Conservation (phyloP, 2,888 invertebrate species). For the Leucophora obtusa region DNA sequence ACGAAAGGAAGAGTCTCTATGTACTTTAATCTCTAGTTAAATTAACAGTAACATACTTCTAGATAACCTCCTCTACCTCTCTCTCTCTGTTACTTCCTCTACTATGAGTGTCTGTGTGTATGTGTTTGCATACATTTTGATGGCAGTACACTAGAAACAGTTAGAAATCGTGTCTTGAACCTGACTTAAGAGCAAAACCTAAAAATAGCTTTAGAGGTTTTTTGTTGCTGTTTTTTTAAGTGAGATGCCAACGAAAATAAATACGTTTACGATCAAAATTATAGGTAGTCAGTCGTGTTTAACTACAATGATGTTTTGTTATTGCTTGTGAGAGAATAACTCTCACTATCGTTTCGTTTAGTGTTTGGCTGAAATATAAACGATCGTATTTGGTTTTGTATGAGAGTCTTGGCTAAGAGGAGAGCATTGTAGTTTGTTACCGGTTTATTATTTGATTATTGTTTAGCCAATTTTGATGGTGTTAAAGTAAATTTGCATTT, state of each 20-base stretch:
- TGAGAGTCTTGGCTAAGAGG: neutral
- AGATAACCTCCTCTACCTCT: conserved; percentile 33
- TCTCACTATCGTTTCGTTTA: conserved; percentile 60
- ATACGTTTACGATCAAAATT: conserved; percentile 51
- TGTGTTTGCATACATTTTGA: neutral
- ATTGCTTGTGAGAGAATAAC: conserved; percentile 57
- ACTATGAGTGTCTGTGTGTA: neutral
- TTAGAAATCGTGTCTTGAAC: conserved; percentile 77
- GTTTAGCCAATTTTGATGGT: neutral
- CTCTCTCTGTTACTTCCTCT: conserved; percentile 50
- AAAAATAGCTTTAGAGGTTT: conserved; percentile 59
- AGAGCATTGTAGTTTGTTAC: conserved; percentile 25
- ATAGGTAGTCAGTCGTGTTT: conserved; percentile 33
- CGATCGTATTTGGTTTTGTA: neutral
- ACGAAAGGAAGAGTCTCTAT: conserved; percentile 77
- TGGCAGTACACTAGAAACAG: conserved; percentile 73
- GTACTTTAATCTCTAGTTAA: conserved; percentile 69
- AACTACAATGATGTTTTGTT: conserved; percentile 21
- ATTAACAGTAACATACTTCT: conserved; percentile 64
- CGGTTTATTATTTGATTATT: conserved; percentile 50
- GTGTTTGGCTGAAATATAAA: conserved; percentile 14
- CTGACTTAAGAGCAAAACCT: conserved; percentile 73
- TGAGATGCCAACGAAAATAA: conserved; percentile 52
- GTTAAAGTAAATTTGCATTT: neutral
- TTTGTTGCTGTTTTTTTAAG: conserved; percentile 21